These are phyloP conservation scores for Apocheima hispidaria DNA, from an alignment of 2,888 invertebrate genomes.

Conservation along the genomic window DNA sequence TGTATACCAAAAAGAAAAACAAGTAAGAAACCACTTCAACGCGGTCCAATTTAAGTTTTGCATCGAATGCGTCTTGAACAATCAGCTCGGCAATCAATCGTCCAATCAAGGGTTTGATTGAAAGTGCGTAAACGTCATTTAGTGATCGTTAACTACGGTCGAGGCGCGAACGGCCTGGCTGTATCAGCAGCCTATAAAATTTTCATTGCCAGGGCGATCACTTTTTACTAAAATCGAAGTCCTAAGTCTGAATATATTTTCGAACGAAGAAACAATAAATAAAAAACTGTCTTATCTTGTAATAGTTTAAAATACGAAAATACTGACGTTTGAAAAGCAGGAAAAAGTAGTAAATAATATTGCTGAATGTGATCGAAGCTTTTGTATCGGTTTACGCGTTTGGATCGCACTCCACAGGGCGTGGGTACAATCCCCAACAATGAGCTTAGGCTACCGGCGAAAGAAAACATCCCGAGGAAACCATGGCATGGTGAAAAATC, in stretches of 20 bases:
- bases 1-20: slow-evolving; percentile 22
- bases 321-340: too few species aligned
- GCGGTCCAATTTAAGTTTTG: slow-evolving; percentile 48
- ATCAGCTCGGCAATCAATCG: slow-evolving; percentile 58
- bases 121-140: slow-evolving; percentile 73
- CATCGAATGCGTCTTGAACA: slow-evolving; percentile 52
- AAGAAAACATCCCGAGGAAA: too few species aligned
- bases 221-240: slow-evolving; percentile 47
- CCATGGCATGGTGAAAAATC: too few species aligned
- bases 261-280: neutral
- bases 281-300: neutral
- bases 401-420: too few species aligned
- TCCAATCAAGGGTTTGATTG: slow-evolving; percentile 72
- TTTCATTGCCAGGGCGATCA: slow-evolving; percentile 46
- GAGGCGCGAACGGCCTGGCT: slow-evolving; percentile 55
- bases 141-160: slow-evolving; percentile 75
- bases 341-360: too few species aligned
- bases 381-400: too few species aligned
- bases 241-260: neutral
- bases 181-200: slow-evolving; percentile 33
- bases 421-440: too few species aligned
- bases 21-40: slow-evolving; percentile 53
- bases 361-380: too few species aligned
- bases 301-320: neutral
- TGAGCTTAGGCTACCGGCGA: too few species aligned